A percentile compares a stretch with the other conserved stretches of the same genome.
phyloP scores from a whole-genome alignment of 23 tunicate species.

The Corella eumyota region DNA sequence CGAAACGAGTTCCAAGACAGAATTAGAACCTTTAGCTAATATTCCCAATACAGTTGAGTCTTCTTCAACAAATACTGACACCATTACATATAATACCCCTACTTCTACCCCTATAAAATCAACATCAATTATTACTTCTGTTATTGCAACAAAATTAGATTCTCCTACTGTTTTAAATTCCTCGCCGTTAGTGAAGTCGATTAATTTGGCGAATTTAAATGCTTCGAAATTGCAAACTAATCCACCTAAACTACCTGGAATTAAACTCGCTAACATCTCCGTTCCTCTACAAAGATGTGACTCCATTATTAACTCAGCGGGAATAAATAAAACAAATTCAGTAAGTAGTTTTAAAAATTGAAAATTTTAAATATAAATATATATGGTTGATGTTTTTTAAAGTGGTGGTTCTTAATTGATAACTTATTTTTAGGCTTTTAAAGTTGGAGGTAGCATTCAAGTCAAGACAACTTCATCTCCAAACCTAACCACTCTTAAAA shows the following conservation, averaged over 20 bases:
- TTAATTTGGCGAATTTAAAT: no score
- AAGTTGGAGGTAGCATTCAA: conserved; percentile 17
- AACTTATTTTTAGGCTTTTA: conserved; percentile 7
- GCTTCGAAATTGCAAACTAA: conserved; percentile 5
- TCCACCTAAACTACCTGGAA: conserved; percentile 2
- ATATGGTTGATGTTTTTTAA: no score
- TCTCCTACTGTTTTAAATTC: not conserved
- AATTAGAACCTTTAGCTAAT: no score
- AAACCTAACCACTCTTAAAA: conserved; percentile 32
- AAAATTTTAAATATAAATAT: no score
- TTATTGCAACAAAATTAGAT: not conserved
- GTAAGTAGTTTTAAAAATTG: no score
- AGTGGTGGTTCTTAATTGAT: not conserved
- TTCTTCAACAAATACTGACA: not conserved
- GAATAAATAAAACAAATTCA: not conserved
- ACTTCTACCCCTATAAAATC: not conserved
- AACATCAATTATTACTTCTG: not conserved
- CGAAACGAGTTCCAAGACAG: no score
- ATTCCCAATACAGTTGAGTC: no score
- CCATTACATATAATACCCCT: not conserved
- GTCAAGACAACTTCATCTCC: conserved; percentile 16
- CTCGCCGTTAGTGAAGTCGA: no score
- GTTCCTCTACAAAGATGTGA: conserved; percentile 47
- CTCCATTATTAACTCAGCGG: not conserved
- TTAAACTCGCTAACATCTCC: conserved; percentile 17